Conservation (phyloP, 2,113 vertebrate genomes). For the Halcyon malimbica region DNA sequence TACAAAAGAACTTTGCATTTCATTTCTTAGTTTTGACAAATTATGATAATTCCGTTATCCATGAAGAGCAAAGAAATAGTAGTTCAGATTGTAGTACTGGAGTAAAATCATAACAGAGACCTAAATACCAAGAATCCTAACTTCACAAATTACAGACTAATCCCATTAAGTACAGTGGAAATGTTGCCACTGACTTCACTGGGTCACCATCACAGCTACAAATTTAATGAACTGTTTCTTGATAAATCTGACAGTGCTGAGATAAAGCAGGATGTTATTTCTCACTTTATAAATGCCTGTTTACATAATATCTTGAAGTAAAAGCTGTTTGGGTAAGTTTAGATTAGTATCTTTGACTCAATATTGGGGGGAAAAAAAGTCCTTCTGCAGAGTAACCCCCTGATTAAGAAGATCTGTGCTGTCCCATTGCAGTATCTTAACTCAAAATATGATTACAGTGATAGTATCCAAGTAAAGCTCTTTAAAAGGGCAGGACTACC, state of each 20-base stretch:
- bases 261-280: not conserved
- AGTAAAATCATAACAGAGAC: not conserved
- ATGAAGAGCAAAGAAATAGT: not conserved
- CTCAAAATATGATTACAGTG: too few relatives aligned
- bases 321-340: not conserved
- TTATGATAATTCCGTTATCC: not conserved
- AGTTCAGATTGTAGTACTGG: not conserved
- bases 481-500: not conserved
- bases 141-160: not conserved
- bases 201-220: not conserved
- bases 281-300: not conserved
- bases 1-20: not conserved
- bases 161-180: accelerated
- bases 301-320: not conserved
- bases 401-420: not conserved
- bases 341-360: not conserved
- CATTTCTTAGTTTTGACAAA: not conserved
- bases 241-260: not conserved
- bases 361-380: not conserved
- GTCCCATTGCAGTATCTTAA: not conserved
- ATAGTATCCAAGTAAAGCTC: not conserved
- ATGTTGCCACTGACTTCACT: not conserved
- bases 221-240: not conserved
- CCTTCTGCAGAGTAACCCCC: not conserved
- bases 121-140: not conserved